These are phyloP conservation scores for Paramormyrops hopkinsi DNA, from an alignment of 2,797 vertebrate species.

Conservation along the genomic window DNA sequence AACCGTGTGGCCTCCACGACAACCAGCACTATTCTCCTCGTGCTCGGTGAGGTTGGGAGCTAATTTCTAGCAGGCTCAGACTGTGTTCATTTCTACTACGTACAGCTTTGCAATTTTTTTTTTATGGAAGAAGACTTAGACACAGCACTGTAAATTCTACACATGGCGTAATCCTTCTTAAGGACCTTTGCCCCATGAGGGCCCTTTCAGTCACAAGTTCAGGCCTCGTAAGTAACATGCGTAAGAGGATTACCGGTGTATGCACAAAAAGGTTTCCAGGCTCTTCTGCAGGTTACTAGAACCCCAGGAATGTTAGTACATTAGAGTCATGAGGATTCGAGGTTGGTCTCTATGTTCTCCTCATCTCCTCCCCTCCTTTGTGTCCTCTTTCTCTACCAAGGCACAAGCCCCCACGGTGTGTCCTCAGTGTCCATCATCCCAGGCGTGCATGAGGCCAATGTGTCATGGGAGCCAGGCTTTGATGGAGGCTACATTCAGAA, in stretches of 20 bases:
- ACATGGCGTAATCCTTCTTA: neutral
- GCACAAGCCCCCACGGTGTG: slow-evolving; percentile 84
- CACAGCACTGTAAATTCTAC: neutral
- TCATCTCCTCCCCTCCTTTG: neutral
- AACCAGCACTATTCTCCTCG: slow-evolving; percentile 68
- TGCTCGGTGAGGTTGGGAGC: slow-evolving; percentile 69
- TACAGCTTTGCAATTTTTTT: neutral
- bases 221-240: neutral
- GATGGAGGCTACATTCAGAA: slow-evolving; percentile 90
- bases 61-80: neutral
- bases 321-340: neutral
- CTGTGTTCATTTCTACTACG: neutral
- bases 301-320: neutral
- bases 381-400: slow-evolving; percentile 46
- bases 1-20: slow-evolving; percentile 78
- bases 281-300: neutral
- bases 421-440: slow-evolving; percentile 68
- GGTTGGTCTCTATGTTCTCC: neutral
- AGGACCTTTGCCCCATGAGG: neutral
- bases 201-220: neutral
- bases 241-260: neutral
- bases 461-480: slow-evolving; percentile 89
- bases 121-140: neutral
- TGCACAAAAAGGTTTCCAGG: neutral
- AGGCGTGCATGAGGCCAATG: slow-evolving; percentile 71